Evolutionary conservation across 2,797 vertebrate species (phyloP).

Genomic region (Octomys mimax): DNA sequence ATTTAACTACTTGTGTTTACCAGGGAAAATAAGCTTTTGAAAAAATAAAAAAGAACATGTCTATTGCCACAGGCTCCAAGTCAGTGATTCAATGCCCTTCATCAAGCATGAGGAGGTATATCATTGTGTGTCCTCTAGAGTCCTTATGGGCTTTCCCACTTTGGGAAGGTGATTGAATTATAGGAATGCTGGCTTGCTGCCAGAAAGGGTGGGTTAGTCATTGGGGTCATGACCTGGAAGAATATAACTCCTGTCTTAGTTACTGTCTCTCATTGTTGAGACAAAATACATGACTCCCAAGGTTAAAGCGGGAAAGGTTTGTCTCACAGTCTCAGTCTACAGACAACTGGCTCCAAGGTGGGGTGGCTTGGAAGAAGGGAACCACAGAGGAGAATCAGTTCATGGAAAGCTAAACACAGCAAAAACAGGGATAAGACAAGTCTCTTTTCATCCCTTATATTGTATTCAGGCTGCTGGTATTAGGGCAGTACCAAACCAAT

Average conservation of each 20-base stretch:
- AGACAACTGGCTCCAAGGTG: background rate
- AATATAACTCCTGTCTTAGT: background rate
- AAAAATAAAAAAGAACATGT: background rate
- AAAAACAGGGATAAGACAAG: background rate
- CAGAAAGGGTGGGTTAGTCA: background rate
- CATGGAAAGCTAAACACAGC: background rate
- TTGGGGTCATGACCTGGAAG: background rate
- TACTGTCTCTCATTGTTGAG: background rate
- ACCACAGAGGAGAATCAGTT: background rate
- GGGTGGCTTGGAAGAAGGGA: background rate
- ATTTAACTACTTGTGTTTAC: background rate
- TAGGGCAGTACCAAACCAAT: background rate
- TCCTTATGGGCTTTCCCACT: background rate
- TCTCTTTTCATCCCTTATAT: too few species aligned
- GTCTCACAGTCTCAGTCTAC: background rate
- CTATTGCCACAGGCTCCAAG: background rate
- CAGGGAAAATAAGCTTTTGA: background rate
- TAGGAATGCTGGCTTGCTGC: background rate
- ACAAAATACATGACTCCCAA: background rate
- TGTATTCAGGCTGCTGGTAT: background rate
- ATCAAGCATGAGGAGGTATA: rapidly evolving
- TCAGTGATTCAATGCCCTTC: background rate
- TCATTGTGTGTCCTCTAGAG: background rate
- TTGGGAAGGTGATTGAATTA: background rate
- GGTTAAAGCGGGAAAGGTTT: background rate